Conservation (phyloP, 2,797 vertebrate species). For the Rhadinocentrus ornatus region DNA sequence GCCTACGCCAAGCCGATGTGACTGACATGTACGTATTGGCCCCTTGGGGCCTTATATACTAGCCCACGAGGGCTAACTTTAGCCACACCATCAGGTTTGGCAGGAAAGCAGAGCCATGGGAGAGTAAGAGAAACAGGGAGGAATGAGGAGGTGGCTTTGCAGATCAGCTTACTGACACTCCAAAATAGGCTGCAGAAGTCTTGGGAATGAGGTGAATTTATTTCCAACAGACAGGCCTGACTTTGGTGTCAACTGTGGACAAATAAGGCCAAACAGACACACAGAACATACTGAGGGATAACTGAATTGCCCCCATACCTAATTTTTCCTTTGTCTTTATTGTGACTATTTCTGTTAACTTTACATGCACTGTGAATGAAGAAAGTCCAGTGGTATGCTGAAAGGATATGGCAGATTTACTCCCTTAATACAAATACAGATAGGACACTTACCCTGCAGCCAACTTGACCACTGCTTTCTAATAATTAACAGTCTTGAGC, state of each 20-base stretch:
- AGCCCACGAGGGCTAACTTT: slow-evolving; percentile 86
- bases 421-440: slow-evolving; percentile 11
- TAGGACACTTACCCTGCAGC: slow-evolving; percentile 5
- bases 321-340: slow-evolving; percentile 36
- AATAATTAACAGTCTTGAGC: slow-evolving; percentile 34
- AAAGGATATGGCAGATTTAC: neutral
- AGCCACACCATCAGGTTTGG: slow-evolving; percentile 88
- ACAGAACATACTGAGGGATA: slow-evolving; percentile 32
- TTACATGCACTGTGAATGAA: slow-evolving; percentile 17
- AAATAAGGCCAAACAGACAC: slow-evolving; percentile 78
- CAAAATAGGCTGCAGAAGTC: slow-evolving; percentile 80
- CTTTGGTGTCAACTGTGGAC: slow-evolving; percentile 78
- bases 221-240: slow-evolving; percentile 71
- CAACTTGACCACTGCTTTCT: slow-evolving; percentile 18
- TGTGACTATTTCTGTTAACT: slow-evolving; percentile 40
- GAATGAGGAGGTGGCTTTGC: slow-evolving; percentile 61
- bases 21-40: slow-evolving; percentile 81
- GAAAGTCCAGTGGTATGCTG: slow-evolving; percentile 11
- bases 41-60: slow-evolving; percentile 89
- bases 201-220: slow-evolving; percentile 86
- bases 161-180: slow-evolving; percentile 75
- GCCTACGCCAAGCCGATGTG: slow-evolving; percentile 80
- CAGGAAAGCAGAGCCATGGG: slow-evolving; percentile 78
- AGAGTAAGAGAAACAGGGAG: slow-evolving; percentile 80
- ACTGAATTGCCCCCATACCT: slow-evolving; percentile 13